These are phyloP conservation scores for Pipistrellus pygmaeus DNA, from an alignment of 2,797 vertebrate genomes.

Conservation along the genomic window DNA sequence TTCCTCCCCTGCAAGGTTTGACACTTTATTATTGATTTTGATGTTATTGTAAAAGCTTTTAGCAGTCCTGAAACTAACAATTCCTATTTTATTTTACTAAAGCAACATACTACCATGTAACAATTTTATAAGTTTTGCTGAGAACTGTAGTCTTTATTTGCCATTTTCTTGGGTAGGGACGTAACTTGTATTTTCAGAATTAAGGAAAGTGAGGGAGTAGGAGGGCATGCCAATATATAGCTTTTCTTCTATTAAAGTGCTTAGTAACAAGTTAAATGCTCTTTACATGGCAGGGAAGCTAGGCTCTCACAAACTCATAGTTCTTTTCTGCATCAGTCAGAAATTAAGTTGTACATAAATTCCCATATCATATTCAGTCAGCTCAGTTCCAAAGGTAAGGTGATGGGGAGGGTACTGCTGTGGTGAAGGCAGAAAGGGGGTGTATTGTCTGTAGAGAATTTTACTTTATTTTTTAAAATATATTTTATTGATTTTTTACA, in stretches of 20 bases:
- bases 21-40: not conserved
- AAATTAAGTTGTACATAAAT: conserved; percentile 17
- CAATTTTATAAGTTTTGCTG: not conserved
- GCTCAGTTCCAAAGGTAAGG: not conserved
- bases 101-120: not conserved
- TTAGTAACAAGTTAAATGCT: not conserved
- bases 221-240: not conserved
- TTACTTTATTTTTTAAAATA: not conserved
- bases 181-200: conserved; percentile 40
- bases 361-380: not conserved
- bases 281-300: not conserved
- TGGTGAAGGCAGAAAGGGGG: not conserved
- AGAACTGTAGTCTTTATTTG: not conserved
- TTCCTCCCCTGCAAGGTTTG: not conserved
- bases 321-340: not conserved
- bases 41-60: conserved; percentile 11
- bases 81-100: not conserved
- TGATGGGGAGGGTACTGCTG: not conserved
- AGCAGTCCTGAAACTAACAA: not conserved
- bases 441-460: not conserved
- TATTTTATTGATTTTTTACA: too few relatives aligned
- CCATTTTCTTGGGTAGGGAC: not conserved
- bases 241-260: not conserved
- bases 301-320: not conserved
- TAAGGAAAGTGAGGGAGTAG: not conserved